Evolutionary conservation across 1,140 invertebrate genomes (phyloP).

Genomic region (Riptortus pedestris): DNA sequence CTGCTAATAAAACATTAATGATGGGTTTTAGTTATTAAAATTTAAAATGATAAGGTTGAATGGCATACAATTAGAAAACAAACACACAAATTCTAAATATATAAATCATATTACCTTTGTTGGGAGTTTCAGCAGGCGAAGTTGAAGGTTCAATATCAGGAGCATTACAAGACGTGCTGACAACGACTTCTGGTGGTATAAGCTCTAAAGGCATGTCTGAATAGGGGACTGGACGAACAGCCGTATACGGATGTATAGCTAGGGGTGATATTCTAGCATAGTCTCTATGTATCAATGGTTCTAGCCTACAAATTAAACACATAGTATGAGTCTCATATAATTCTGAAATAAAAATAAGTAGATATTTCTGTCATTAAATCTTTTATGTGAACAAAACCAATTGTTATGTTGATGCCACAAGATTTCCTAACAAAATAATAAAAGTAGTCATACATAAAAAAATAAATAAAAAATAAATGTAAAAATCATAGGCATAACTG

Average conservation of each 20-base stretch:
- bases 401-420: too few species aligned
- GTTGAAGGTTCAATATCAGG: constrained; percentile 14
- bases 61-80: too few species aligned
- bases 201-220: constrained; percentile 39
- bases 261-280: constrained; percentile 57
- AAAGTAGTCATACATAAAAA: too few species aligned
- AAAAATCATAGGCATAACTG: too few species aligned
- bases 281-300: constrained; percentile 57
- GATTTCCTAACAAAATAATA: too few species aligned
- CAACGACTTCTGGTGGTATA: constrained; percentile 5
- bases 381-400: background rate
- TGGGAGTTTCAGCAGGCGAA: constrained; percentile 30
- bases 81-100: too few species aligned
- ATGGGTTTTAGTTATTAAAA: too few species aligned
- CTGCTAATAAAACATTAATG: too few species aligned
- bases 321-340: too few species aligned
- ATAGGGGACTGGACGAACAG: constrained; percentile 41
- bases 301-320: constrained; percentile 42
- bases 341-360: too few species aligned
- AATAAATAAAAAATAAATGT: too few species aligned
- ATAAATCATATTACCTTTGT: constrained; percentile 28
- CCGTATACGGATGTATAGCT: constrained; percentile 49
- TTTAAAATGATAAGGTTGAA: too few species aligned
- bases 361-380: background rate
- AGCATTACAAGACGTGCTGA: background rate